phyloP scores from a whole-genome alignment of 1,140 invertebrate genomes.

The Pogonomyrmex barbatus region DNA sequence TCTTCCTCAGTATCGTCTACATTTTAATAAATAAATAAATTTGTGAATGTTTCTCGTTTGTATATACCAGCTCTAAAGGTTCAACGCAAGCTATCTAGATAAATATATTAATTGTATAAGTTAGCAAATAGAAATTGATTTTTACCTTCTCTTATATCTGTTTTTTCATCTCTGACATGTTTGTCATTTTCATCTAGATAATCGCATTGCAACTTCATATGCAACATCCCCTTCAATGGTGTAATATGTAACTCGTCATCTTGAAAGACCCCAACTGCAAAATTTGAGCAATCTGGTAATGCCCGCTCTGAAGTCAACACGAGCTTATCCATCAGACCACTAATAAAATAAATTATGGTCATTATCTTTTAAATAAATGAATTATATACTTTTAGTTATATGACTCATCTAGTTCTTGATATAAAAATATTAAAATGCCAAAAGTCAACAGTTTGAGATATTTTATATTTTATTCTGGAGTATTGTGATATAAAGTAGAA shows the following conservation, averaged over 20 bases:
- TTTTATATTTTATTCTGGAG: no score
- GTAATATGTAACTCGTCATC: slow-evolving; percentile 91
- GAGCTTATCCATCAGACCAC: slow-evolving; percentile 89
- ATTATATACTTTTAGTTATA: no score
- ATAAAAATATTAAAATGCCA: no score
- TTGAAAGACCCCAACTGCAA: slow-evolving; percentile 89
- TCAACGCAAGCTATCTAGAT: slow-evolving; percentile 7
- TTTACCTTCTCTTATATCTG: slow-evolving; percentile 85
- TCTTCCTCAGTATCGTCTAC: slow-evolving; percentile 88
- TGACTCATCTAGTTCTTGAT: no score
- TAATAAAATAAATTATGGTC: slow-evolving; percentile 72
- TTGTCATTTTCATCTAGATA: slow-evolving; percentile 94
- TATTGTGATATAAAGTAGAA: no score
- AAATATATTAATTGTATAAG: slow-evolving; percentile 27
- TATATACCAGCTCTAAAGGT: slow-evolving; percentile 20
- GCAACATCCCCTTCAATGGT: slow-evolving; percentile 90
- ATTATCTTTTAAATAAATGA: no score
- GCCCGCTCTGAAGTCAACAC: slow-evolving; percentile 87
- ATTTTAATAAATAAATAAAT: slow-evolving; percentile 54
- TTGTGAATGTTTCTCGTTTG: not conserved
- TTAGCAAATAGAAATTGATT: slow-evolving; percentile 17
- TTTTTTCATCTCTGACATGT: slow-evolving; percentile 87
- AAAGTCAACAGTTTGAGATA: no score
- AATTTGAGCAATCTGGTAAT: slow-evolving; percentile 87
- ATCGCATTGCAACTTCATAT: slow-evolving; percentile 92